These are phyloP conservation scores for Calonectris borealis DNA, from an alignment of 2,113 vertebrate species.

Conservation along the genomic window DNA sequence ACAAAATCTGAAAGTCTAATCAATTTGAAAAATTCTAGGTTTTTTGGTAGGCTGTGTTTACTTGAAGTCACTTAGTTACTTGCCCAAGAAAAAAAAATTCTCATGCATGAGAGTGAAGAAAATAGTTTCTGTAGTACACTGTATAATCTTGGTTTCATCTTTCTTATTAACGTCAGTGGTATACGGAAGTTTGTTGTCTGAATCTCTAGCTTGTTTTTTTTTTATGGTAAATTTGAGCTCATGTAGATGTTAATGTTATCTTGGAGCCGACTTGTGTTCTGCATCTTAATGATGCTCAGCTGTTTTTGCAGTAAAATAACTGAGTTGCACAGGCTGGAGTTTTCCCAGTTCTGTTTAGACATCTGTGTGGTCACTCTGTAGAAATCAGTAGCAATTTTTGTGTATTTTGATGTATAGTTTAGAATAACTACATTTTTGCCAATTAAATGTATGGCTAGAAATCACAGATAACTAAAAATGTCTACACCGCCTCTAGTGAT, in stretches of 20 bases:
- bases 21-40: slow-evolving; percentile 17
- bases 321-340: neutral
- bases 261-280: neutral
- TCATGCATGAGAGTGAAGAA: neutral
- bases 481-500: neutral
- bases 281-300: neutral
- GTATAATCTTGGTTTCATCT: neutral
- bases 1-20: slow-evolving; percentile 18
- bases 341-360: neutral
- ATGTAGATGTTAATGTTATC: neutral
- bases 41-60: slow-evolving; percentile 17
- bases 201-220: neutral
- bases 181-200: neutral
- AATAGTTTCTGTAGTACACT: neutral
- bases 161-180: neutral
- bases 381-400: neutral
- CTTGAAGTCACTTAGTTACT: neutral
- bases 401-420: neutral
- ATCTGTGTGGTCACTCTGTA: neutral
- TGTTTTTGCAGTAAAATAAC: neutral
- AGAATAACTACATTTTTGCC: neutral
- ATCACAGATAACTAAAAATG: neutral
- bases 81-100: neutral
- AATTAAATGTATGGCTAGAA: neutral
- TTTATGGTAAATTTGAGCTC: neutral